phyloP scores from a whole-genome alignment of 2,113 vertebrate genomes.

The Aphelocoma coerulescens region DNA sequence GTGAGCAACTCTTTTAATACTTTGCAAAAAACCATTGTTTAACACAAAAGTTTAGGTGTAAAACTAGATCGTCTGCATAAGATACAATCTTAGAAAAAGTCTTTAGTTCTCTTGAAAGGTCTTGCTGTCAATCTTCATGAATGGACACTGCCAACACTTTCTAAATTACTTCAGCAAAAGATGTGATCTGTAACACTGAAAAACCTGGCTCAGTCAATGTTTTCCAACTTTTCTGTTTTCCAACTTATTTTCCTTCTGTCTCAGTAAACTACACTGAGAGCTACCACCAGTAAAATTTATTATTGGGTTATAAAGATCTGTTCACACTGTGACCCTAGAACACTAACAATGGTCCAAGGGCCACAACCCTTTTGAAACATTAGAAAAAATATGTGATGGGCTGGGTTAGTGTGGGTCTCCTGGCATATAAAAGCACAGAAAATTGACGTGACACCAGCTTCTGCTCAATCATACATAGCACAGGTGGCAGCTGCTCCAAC shows the following conservation, averaged over 20 bases:
- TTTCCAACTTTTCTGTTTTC: neutral
- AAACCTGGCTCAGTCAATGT: neutral
- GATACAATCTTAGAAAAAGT: neutral
- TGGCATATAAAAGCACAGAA: neutral
- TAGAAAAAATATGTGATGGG: neutral
- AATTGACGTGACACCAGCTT: neutral
- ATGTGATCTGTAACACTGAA: neutral
- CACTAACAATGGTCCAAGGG: neutral
- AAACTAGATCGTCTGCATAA: neutral
- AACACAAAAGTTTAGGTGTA: neutral
- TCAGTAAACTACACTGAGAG: neutral
- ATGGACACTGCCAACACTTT: neutral
- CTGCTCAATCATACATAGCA: neutral
- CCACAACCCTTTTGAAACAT: neutral
- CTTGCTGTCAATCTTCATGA: neutral
- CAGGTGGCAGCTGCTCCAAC: slow-evolving; percentile 13
- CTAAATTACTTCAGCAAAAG: neutral
- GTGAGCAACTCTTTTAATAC: neutral
- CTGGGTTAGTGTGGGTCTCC: neutral
- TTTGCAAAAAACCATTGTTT: neutral
- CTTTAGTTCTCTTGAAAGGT: neutral
- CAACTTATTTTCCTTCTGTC: neutral
- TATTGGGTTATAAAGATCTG: neutral
- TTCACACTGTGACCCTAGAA: neutral
- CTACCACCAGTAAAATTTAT: neutral